A percentile compares a stretch with the other conserved stretches of the same genome.
Conservation (phyloP, 2,797 vertebrate species). For the Pseudotriccus pelzelni region DNA sequence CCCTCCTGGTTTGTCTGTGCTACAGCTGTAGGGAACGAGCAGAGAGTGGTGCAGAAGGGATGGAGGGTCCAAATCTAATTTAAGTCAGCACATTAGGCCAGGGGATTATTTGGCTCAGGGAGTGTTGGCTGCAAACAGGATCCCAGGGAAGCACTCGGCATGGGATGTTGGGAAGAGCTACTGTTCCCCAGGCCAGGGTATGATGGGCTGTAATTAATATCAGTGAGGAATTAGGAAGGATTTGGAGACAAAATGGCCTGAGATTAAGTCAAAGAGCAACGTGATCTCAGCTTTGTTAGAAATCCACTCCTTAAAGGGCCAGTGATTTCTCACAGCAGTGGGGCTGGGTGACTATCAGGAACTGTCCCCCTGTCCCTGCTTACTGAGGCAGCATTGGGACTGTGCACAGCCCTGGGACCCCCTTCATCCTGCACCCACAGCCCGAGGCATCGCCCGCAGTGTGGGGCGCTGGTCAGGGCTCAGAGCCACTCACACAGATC, state of each 20-base stretch:
- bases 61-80: neutral
- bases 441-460: accelerated
- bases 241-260: conserved; percentile 27
- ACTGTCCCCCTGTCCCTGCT: neutral
- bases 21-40: neutral
- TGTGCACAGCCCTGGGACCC: accelerated
- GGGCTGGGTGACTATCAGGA: neutral
- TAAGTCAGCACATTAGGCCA: neutral
- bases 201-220: neutral
- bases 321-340: accelerated
- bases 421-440: neutral
- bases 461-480: neutral
- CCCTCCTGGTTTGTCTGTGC: neutral
- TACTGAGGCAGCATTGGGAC: accelerated
- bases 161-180: neutral
- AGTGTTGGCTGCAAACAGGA: neutral
- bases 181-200: neutral
- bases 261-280: neutral
- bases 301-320: neutral
- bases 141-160: accelerated
- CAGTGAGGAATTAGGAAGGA: neutral
- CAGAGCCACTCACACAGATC: accelerated
- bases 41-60: neutral
- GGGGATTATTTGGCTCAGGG: neutral
- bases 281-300: neutral